Evolutionary conservation across 2,888 invertebrate genomes (phyloP).

Genomic region (Phoronis australis): DNA sequence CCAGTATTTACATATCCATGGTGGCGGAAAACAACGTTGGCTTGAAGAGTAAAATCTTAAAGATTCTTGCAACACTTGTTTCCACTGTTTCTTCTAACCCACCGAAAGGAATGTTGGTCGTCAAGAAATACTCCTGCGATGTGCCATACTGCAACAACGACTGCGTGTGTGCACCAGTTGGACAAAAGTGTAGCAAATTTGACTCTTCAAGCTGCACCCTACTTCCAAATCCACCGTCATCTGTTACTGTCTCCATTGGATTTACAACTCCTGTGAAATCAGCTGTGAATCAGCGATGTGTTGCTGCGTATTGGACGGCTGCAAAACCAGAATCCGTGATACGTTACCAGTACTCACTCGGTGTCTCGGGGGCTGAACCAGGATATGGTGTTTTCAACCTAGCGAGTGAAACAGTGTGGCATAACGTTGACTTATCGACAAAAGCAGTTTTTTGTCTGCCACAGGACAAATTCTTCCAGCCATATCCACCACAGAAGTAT

Average conservation of each 20-base stretch:
- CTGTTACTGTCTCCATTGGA: no score
- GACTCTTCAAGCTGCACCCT: no score
- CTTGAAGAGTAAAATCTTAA: conserved; percentile 12
- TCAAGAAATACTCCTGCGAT: conserved; percentile 16
- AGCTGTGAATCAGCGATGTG: no score
- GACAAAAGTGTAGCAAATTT: conserved; percentile 10
- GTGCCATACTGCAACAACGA: conserved; percentile 15
- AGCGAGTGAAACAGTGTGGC: conserved; percentile 15
- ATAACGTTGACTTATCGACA: no score
- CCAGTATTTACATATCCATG: conserved; percentile 8
- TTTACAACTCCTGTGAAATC: no score
- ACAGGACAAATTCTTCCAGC: conserved; percentile 6
- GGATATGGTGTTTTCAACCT: conserved; percentile 17
- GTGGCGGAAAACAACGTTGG: no score
- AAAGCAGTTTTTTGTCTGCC: no score
- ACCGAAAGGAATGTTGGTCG: conserved; percentile 5
- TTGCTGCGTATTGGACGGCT: no score
- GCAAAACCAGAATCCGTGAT: no score
- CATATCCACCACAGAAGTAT: conserved; percentile 1
- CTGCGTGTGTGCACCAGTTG: conserved; percentile 17
- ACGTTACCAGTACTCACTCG: conserved; percentile 20
- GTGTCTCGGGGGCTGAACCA: conserved; percentile 9
- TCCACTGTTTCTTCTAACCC: no score
- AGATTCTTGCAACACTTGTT: no score
- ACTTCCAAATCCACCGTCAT: no score